phyloP scores from a whole-genome alignment of 2,113 vertebrate genomes.

The Trichomycterus rosablanca region DNA sequence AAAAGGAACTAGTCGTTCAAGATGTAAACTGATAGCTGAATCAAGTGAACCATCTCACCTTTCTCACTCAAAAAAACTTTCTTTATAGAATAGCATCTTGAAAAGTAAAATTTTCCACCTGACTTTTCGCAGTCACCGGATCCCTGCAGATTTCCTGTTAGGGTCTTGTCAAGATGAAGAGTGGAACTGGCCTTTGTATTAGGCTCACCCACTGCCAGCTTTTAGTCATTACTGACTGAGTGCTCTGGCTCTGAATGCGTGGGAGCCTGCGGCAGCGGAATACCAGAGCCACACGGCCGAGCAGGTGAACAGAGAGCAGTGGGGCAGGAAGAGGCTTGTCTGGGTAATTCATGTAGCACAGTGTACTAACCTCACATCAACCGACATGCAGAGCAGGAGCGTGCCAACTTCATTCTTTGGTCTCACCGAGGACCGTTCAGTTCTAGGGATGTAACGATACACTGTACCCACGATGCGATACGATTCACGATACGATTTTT shows the following conservation, averaged over 20 bases:
- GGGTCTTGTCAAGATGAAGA: conserved; percentile 33
- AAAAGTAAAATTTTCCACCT: conserved; percentile 16
- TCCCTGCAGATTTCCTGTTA: conserved; percentile 34
- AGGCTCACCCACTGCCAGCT: conserved; percentile 10
- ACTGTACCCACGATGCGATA: no score
- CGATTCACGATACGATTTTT: no score
- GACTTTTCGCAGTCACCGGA: conserved; percentile 7
- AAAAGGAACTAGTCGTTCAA: background rate
- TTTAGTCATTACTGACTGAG: conserved; percentile 16
- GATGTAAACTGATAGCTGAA: conserved; percentile 21
- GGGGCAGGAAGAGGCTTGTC: conserved; percentile 34
- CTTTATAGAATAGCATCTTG: conserved; percentile 12
- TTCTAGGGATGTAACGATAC: no score
- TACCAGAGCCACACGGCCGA: conserved; percentile 20
- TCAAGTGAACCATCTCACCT: conserved; percentile 25
- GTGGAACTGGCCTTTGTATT: conserved; percentile 16
- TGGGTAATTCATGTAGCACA: conserved; percentile 26
- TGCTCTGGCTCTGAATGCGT: conserved; percentile 8
- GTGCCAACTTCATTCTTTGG: no score
- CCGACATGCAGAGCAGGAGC: background rate
- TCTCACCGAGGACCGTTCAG: no score
- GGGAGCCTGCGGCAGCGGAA: conserved; percentile 11
- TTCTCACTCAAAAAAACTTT: conserved; percentile 3
- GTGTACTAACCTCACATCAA: conserved; percentile 22
- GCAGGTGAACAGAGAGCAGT: conserved; percentile 31